These are phyloP conservation scores for Drosophila meridiana DNA, from an alignment of 2,888 invertebrate genomes.

Conservation along the genomic window DNA sequence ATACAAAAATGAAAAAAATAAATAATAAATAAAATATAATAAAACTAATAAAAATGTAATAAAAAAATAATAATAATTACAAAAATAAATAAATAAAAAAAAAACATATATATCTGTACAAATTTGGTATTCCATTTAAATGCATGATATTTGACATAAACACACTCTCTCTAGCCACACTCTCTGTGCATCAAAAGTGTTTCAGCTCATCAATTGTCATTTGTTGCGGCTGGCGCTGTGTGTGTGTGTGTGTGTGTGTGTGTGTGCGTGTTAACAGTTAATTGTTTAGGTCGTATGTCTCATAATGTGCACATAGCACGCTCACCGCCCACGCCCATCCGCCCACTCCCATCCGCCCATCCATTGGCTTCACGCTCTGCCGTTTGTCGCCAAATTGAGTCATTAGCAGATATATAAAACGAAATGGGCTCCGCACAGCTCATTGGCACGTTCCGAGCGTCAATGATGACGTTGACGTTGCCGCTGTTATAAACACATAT, in stretches of 20 bases:
- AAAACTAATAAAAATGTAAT: too few species aligned
- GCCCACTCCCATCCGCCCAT: fast-evolving
- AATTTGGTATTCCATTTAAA: neutral
- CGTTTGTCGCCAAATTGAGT: conserved; percentile 70
- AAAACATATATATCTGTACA: neutral
- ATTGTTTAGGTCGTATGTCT: conserved; percentile 49
- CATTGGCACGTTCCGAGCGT: conserved; percentile 72
- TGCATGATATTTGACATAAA: neutral
- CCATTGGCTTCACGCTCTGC: conserved; percentile 2
- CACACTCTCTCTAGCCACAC: neutral
- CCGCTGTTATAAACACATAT: conserved; percentile 50
- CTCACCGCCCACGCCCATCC: neutral
- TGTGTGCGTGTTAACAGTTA: conserved; percentile 48
- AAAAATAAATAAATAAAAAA: too few species aligned
- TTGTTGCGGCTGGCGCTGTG: conserved; percentile 17
- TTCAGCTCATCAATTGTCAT: conserved; percentile 37
- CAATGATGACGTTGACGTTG: conserved; percentile 39
- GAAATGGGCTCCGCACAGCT: conserved; percentile 69
- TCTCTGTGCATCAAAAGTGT: conserved; percentile 37
- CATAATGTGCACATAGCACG: conserved; percentile 31
- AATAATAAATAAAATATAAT: too few species aligned
- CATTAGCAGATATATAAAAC: conserved; percentile 76
- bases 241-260: conserved; percentile 5
- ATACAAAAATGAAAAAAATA: too few species aligned
- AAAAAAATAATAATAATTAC: too few species aligned